Percentiles rank a stretch among this genome's conserved stretches.
phyloP scores from a whole-genome alignment of 2,888 invertebrate species.

The Drosophila subsilvestris region DNA sequence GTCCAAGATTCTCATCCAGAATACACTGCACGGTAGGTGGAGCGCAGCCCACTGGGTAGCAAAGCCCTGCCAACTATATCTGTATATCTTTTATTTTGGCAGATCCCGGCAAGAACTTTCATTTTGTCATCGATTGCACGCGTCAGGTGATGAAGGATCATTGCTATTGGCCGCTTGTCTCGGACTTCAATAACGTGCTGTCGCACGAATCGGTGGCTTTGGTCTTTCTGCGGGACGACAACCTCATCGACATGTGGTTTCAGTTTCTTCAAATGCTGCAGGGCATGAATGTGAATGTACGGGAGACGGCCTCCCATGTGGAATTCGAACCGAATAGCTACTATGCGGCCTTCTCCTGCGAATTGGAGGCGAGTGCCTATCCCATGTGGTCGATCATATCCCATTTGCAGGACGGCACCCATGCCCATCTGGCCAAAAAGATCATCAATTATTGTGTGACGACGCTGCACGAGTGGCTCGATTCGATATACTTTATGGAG shows the following conservation, averaged over 20 bases:
- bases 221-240: conserved; percentile 94
- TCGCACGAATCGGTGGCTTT: conserved; percentile 96
- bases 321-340: conserved; percentile 99
- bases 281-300: conserved; percentile 98
- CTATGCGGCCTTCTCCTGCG: conserved; percentile 98
- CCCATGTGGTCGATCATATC: conserved; percentile 99
- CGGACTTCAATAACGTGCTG: conserved; percentile 97
- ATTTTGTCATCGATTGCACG: conserved; percentile 96
- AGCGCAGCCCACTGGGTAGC: conserved; percentile 19
- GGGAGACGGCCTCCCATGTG: conserved; percentile 95
- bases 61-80: not conserved
- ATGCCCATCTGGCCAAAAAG: conserved; percentile 90
- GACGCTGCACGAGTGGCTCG: conserved; percentile 94
- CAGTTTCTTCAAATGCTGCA: conserved; percentile 97
- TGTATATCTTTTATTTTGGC: conserved; percentile 44
- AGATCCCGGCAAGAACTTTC: conserved; percentile 92
- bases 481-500: conserved; percentile 90
- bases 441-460: conserved; percentile 91
- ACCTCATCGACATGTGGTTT: conserved; percentile 98
- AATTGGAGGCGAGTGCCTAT: conserved; percentile 97
- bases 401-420: conserved; percentile 91
- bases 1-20: conserved; percentile 94
- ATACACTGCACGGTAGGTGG: conserved; percentile 91
- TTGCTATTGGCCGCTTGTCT: conserved; percentile 99
- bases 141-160: conserved; percentile 97